Conservation (phyloP, 2,888 invertebrate species). For the Zaprionus lineosus region DNA sequence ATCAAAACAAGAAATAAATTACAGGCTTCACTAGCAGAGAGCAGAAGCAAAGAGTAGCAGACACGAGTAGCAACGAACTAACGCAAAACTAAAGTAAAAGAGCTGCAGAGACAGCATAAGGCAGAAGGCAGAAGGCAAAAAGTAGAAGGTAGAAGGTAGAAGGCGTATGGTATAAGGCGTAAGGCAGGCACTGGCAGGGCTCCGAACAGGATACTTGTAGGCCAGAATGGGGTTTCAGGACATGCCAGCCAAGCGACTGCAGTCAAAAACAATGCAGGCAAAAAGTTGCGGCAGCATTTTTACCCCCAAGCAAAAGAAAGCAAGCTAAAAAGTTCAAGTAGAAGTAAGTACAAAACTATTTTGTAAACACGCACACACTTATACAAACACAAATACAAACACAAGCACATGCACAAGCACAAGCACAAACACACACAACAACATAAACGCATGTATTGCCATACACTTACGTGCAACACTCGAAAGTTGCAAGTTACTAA, state of each 20-base stretch:
- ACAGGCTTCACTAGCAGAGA: constrained; percentile 69
- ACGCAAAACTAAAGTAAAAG: constrained; percentile 56
- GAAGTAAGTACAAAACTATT: constrained; percentile 72
- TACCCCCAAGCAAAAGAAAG: constrained; percentile 49
- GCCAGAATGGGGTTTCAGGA: constrained; percentile 6
- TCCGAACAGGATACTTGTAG: constrained; percentile 23
- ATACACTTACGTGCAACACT: too few species aligned
- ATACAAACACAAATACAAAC: constrained; percentile 1
- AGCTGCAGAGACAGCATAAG: constrained; percentile 43
- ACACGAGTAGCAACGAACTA: constrained; percentile 46
- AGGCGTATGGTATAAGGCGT: constrained; percentile 1
- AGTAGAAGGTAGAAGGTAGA: neutral
- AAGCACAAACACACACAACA: constrained; percentile 2
- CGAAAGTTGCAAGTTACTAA: constrained; percentile 59
- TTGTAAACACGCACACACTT: constrained; percentile 56
- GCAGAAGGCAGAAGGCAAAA: neutral
- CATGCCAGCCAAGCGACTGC: constrained; percentile 43
- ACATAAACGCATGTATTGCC: too few species aligned
- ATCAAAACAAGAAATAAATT: constrained; percentile 78
- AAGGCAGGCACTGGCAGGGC: neutral
- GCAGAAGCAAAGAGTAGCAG: too few species aligned
- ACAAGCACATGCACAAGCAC: neutral
- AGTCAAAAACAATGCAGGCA: constrained; percentile 74
- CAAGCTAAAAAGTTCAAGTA: constrained; percentile 67
- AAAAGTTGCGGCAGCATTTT: constrained; percentile 66